A percentile compares a stretch with the other conserved stretches of the same genome.
These are phyloP conservation scores for Cotesia chilonis DNA, from an alignment of 1,140 invertebrate genomes.

Conservation along the genomic window DNA sequence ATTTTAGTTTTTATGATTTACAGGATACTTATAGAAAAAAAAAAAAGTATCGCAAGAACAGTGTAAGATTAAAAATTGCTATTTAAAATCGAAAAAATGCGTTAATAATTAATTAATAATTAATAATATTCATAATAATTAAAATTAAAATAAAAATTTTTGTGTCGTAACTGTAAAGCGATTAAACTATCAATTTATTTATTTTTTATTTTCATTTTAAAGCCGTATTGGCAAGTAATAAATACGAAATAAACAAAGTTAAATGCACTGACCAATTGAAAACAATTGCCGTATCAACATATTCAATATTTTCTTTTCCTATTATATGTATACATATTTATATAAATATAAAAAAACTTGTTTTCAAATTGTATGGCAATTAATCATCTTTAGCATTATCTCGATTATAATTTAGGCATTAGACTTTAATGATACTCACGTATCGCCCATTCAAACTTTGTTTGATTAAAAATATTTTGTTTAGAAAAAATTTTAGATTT, in stretches of 20 bases:
- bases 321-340: constrained; percentile 11
- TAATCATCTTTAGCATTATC: constrained; percentile 32
- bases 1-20: background rate
- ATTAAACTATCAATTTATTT: constrained; percentile 17
- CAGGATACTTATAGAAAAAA: background rate
- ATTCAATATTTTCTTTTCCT: constrained; percentile 15
- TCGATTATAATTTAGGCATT: background rate
- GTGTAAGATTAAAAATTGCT: background rate
- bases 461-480: constrained; percentile 15
- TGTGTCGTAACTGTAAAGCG: too few species aligned
- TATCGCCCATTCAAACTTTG: constrained; percentile 21
- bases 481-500: background rate
- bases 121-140: constrained; percentile 41
- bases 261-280: constrained; percentile 26
- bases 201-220: constrained; percentile 27
- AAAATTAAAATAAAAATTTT: constrained; percentile 33
- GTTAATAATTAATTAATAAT: constrained; percentile 31
- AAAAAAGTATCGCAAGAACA: background rate
- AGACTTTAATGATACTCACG: background rate
- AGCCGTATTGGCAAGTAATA: constrained; percentile 19
- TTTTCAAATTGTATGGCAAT: constrained; percentile 32
- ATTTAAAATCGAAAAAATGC: constrained; percentile 13
- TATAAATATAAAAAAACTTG: too few species aligned
- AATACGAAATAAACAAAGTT: constrained; percentile 29
- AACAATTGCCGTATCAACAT: constrained; percentile 23